Evolutionary conservation across 2,113 vertebrate genomes (phyloP).

Genomic region (Alouatta palliata): DNA sequence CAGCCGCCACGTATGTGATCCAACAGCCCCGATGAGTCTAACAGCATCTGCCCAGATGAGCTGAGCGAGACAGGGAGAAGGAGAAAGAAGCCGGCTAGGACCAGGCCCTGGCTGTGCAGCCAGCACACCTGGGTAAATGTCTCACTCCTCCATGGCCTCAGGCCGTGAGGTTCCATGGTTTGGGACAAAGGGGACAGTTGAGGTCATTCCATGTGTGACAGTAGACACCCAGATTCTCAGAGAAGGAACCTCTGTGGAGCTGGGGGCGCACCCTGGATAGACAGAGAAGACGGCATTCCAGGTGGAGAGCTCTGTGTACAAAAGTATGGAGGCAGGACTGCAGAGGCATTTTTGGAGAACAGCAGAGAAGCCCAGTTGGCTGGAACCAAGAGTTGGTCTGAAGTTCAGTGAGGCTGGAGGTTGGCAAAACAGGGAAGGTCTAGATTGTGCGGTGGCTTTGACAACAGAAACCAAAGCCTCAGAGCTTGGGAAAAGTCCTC

Average conservation of each 20-base stretch:
- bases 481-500: not conserved
- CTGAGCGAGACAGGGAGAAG: not conserved
- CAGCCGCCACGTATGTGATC: not conserved
- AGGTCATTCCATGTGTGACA: not conserved
- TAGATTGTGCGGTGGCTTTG: rapidly evolving
- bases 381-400: not conserved
- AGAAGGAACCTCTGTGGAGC: not conserved
- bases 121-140: too few relatives aligned
- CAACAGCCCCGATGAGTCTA: not conserved
- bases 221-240: not conserved
- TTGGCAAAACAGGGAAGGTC: not conserved
- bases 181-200: not conserved
- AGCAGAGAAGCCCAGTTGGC: not conserved
- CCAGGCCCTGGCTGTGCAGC: not conserved
- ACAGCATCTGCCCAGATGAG: not conserved
- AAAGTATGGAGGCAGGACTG: rapidly evolving
- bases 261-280: too few relatives aligned
- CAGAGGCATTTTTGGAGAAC: not conserved
- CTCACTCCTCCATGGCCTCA: not conserved
- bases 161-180: not conserved
- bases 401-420: not conserved
- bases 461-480: not conserved
- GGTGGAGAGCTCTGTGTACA: not conserved
- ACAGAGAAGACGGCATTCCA: not conserved
- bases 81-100: not conserved